A percentile compares a stretch with the other conserved stretches of the same genome.
Evolutionary conservation across 2,888 invertebrate species (phyloP).

Genomic region (Scaptomyza reducta): DNA sequence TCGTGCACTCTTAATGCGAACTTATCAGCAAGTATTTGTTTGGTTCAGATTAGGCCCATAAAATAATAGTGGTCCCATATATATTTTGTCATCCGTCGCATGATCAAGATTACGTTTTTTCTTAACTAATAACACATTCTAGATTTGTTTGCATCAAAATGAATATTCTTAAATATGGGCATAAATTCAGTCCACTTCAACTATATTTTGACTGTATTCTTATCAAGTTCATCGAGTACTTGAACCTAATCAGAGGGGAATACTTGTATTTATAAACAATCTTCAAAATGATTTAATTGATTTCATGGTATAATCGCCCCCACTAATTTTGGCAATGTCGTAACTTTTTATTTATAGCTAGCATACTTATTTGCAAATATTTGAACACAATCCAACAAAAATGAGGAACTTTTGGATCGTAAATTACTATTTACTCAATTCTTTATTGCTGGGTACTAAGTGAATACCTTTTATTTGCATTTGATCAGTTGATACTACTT

Average conservation of each 20-base stretch:
- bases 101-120: slow-evolving; percentile 6
- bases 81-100: slow-evolving; percentile 43
- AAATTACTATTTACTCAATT: background rate
- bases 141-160: background rate
- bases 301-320: background rate
- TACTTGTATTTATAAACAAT: background rate
- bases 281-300: background rate
- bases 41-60: slow-evolving; percentile 28
- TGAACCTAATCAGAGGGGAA: slow-evolving; percentile 6
- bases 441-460: background rate
- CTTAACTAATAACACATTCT: background rate
- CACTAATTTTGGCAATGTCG: background rate
- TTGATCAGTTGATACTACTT: too few relatives aligned
- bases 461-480: background rate
- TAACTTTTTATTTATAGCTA: slow-evolving; percentile 3
- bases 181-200: slow-evolving; percentile 49
- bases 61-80: slow-evolving; percentile 44
- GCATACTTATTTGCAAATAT: background rate
- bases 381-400: background rate
- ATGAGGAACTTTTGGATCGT: background rate
- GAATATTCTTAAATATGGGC: slow-evolving; percentile 12
- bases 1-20: background rate
- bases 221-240: slow-evolving; percentile 12
- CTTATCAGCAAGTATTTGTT: slow-evolving; percentile 36
- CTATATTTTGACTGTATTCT: slow-evolving; percentile 9